Conservation (phyloP, 2,113 vertebrate species). For the Alexandromys fortis region DNA sequence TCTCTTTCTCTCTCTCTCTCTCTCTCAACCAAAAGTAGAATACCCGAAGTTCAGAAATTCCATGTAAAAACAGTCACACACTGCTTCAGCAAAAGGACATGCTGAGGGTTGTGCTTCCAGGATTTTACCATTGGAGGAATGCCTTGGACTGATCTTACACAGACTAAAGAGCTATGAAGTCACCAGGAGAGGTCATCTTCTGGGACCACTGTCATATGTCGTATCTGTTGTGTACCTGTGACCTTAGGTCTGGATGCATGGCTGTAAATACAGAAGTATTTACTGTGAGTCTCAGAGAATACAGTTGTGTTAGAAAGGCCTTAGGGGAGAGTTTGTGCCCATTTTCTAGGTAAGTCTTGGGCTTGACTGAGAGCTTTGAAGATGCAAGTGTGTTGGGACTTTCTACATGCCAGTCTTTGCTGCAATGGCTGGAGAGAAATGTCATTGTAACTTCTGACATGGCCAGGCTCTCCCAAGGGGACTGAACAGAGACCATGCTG, state of each 20-base stretch:
- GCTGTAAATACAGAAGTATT: neutral
- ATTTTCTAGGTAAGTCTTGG: neutral
- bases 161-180: neutral
- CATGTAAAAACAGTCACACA: neutral
- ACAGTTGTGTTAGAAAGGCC: neutral
- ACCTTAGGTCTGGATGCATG: neutral
- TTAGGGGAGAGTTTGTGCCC: neutral
- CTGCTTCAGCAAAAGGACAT: neutral
- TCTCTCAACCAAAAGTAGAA: neutral
- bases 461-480: fast-evolving
- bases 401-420: neutral
- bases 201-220: neutral
- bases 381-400: neutral
- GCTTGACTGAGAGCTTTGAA: neutral
- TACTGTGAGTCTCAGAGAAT: neutral
- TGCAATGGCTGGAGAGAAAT: neutral
- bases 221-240: neutral
- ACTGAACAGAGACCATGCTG: neutral
- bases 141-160: neutral
- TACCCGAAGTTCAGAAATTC: neutral
- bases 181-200: neutral
- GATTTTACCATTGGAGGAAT: too few species aligned
- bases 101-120: too few species aligned
- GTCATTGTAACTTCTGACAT: neutral
- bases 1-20: too few species aligned